Conservation (phyloP, 1,140 invertebrate species). For the Gryon sp. region DNA sequence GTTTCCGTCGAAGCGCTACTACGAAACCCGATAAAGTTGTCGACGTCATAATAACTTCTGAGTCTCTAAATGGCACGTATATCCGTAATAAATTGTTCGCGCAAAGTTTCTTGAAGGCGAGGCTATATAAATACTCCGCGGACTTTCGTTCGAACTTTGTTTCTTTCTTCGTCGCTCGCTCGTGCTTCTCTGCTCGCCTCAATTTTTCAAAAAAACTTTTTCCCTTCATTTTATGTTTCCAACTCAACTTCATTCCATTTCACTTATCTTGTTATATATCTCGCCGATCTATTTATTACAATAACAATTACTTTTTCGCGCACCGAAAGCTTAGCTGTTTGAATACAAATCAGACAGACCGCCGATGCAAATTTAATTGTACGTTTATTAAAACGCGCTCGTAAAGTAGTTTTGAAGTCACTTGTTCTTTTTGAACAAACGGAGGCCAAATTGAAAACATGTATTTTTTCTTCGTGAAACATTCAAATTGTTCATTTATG, state of each 20-base stretch:
- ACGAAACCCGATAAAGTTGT: conserved; percentile 73
- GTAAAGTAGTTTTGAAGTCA: too few relatives aligned
- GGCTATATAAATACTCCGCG: conserved; percentile 72
- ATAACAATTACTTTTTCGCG: too few relatives aligned
- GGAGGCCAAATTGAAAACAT: too few relatives aligned
- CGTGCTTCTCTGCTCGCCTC: conserved; percentile 38
- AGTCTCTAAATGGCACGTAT: conserved; percentile 76
- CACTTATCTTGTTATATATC: conserved; percentile 60
- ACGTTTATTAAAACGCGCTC: too few relatives aligned
- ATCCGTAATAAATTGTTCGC: conserved; percentile 78
- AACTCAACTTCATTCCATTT: conserved; percentile 46
- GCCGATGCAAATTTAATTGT: too few relatives aligned
- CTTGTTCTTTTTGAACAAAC: too few relatives aligned
- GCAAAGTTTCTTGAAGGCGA: conserved; percentile 73
- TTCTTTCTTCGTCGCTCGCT: too few relatives aligned
- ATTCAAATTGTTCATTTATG: too few relatives aligned
- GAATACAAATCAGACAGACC: too few relatives aligned
- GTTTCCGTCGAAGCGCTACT: conserved; percentile 66
- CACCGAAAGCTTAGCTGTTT: too few relatives aligned
- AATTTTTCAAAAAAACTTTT: conserved; percentile 58
- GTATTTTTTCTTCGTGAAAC: too few relatives aligned
- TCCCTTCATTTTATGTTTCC: conserved; percentile 35
- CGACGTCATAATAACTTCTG: conserved; percentile 76
- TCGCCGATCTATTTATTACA: conserved; percentile 41
- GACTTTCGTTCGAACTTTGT: too few relatives aligned